Conservation (phyloP, 2,113 vertebrate genomes). For the cat (Felis catus) region DNA sequence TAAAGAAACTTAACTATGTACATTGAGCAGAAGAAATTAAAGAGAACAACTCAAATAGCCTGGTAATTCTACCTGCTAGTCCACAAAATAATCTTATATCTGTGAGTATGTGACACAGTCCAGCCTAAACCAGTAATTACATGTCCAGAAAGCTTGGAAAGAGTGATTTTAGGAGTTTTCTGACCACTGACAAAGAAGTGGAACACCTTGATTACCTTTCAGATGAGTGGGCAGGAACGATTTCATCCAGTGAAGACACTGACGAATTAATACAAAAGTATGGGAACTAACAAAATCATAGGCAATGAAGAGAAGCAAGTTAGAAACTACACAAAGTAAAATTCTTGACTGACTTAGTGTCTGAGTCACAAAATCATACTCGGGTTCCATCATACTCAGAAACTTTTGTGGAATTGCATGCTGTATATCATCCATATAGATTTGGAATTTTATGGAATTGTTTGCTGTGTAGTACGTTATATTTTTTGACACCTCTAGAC, state of each 20-base stretch:
- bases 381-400: neutral
- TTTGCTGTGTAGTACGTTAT: neutral
- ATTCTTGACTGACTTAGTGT: neutral
- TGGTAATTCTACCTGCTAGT: neutral
- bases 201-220: neutral
- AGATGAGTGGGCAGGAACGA: neutral
- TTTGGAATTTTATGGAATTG: neutral
- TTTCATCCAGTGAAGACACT: neutral
- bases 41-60: neutral
- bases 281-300: neutral
- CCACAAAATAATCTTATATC: neutral
- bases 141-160: neutral
- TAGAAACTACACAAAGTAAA: neutral
- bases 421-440: neutral
- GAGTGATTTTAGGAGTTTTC: constrained; percentile 10
- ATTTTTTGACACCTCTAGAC: neutral
- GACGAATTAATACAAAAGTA: constrained; percentile 3
- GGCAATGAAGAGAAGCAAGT: neutral
- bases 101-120: neutral
- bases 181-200: neutral
- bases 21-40: neutral
- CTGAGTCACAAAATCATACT: neutral
- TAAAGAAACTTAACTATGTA: neutral
- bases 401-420: neutral
- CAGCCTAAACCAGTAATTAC: neutral